Evolutionary conservation across 2,113 vertebrate genomes (phyloP), one percentile per base, ranked within the genome.

Genomic region (Actinemys pallida): DNA sequence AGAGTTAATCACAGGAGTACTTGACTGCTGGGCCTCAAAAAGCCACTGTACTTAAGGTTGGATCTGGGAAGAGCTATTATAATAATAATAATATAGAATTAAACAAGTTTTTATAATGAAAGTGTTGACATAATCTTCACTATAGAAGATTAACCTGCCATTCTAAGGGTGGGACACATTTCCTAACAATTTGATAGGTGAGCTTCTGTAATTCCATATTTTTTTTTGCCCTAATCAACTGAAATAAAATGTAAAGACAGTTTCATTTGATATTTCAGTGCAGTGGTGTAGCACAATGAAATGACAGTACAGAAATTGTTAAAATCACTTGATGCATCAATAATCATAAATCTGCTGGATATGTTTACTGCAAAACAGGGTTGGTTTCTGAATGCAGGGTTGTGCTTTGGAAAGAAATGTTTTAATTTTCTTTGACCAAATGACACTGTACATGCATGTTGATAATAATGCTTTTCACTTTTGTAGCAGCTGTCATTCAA

Each of bases 381-480:
- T 83, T 95, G 87, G 93, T 88, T 90, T 65, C 94, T 91, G 81
- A 93, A 45, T 87, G 54, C n/a, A 83, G 79, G 86, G 2, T 39
- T 87, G 54, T 91, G 84, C 89, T 83, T 10, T 49, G 86, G 65
- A 57, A 87, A 85, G 50, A 86, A 35, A 22, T 42, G 16, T 72
- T 72, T 91, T 88, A 42, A 53, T 88, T 27, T 87, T 79, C 20
- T 49, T 56, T 47, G 12, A 20, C n/a, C 75, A 88, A 45, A 27
- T 78, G 12, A 42, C 6, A 13, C 22, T 29, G 65, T 39, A 78
- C 7, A 47, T 78, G 25, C 42, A 78, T 45, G 25, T 16, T 78
- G 42, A 78, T 78, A 76, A 76, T 12, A 78, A 24, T 10, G 53
- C 42, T 86, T 56, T 45, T 83, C 17, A 0, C 5, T 79, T 76